Evolutionary conservation across 2,797 vertebrate genomes (phyloP).

Genomic region (Eurystomus glaucurus): DNA sequence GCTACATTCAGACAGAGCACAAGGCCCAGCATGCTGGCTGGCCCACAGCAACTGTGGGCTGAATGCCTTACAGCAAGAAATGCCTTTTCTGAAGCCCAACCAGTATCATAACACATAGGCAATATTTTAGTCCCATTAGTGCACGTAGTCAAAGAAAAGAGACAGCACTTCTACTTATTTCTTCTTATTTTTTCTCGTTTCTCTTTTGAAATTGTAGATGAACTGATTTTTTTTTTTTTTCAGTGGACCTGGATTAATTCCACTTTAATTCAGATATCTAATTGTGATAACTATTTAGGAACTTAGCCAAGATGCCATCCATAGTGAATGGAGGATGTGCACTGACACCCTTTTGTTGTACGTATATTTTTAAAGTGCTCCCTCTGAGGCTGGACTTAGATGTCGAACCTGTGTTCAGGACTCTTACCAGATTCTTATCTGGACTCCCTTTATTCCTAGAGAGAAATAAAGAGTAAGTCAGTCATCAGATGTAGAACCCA

Average conservation of each 20-base stretch:
- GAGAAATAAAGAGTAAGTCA: not conserved
- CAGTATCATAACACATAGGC: fast-evolving
- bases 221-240: not conserved
- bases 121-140: not conserved
- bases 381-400: not conserved
- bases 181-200: not conserved
- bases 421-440: not conserved
- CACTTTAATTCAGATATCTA: not conserved
- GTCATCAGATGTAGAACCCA: not conserved
- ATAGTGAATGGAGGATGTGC: not conserved
- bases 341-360: not conserved
- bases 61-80: not conserved
- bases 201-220: not conserved
- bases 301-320: not conserved
- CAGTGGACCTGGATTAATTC: not conserved
- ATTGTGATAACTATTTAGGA: not conserved
- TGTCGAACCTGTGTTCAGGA: not conserved
- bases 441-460: not conserved
- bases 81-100: not conserved
- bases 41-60: not conserved
- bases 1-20: fast-evolving
- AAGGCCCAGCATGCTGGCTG: fast-evolving
- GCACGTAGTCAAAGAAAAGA: not conserved
- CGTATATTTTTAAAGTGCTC: not conserved
- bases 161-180: not conserved